phyloP scores from a whole-genome alignment of 2,113 vertebrate species.

The Centropristis striata region DNA sequence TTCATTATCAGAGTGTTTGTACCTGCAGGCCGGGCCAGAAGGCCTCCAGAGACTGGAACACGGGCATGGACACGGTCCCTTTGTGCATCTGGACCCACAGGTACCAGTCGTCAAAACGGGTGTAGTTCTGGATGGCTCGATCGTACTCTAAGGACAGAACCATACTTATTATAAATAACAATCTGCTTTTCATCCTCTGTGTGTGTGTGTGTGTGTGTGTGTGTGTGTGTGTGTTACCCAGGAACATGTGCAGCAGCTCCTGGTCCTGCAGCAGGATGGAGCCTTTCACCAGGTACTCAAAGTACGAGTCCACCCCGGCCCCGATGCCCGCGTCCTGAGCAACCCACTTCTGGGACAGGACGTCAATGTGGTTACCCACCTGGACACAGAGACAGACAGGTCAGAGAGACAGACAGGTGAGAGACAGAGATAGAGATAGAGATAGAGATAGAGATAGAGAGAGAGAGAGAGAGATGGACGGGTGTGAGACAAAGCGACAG shows the following conservation, averaged over 20 bases:
- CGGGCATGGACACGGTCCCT: slow-evolving; percentile 97
- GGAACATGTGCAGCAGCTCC: slow-evolving; percentile 94
- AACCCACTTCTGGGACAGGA: slow-evolving; percentile 96
- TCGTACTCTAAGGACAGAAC: slow-evolving; percentile 92
- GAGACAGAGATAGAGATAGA: no score
- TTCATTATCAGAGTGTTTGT: no score
- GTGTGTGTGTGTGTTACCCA: no score
- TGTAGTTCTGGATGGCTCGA: slow-evolving; percentile 95
- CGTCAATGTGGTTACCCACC: slow-evolving; percentile 98
- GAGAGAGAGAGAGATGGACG: not conserved
- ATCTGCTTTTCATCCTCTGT: no score
- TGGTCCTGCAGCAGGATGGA: slow-evolving; percentile 95
- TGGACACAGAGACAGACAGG: slow-evolving; percentile 60
- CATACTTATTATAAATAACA: no score
- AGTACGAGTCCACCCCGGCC: slow-evolving; percentile 97
- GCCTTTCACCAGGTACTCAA: slow-evolving; percentile 98
- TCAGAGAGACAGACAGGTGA: not conserved
- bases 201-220: no score
- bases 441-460: no score
- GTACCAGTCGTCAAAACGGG: slow-evolving; percentile 98
- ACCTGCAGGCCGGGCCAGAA: slow-evolving; percentile 99
- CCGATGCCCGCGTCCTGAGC: slow-evolving; percentile 98
- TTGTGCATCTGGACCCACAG: slow-evolving; percentile 99
- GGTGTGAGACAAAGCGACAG: not conserved
- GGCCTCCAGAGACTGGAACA: slow-evolving; percentile 98